phyloP scores from a whole-genome alignment of 2,113 vertebrate species.

The Neolamprologus caudopunctatus region DNA sequence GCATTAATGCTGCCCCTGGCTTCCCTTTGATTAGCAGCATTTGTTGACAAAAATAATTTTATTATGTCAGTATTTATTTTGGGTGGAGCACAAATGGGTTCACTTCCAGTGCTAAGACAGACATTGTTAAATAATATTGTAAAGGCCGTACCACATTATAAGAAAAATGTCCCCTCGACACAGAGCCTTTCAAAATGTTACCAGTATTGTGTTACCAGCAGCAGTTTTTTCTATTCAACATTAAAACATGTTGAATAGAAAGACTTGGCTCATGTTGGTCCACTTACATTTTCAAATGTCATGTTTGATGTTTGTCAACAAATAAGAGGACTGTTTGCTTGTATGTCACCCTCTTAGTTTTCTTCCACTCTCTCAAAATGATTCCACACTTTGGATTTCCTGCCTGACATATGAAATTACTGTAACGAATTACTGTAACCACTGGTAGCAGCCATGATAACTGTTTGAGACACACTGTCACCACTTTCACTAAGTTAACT shows the following conservation, averaged over 20 bases:
- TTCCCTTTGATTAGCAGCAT: neutral
- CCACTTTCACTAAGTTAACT: rapidly evolving
- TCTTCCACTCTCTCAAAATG: neutral
- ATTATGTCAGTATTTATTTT: neutral
- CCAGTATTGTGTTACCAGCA: neutral
- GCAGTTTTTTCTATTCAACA: rapidly evolving
- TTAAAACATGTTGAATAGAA: neutral
- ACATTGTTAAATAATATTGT: neutral
- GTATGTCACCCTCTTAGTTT: neutral
- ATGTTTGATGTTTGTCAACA: neutral
- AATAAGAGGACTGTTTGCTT: neutral
- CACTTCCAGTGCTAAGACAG: neutral
- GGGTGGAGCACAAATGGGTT: neutral
- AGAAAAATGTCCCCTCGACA: neutral
- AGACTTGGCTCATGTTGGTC: neutral
- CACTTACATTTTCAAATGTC: neutral
- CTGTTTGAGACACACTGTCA: neutral
- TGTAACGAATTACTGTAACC: neutral
- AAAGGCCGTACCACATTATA: neutral
- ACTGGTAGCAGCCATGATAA: neutral
- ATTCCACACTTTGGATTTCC: neutral
- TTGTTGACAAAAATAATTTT: neutral
- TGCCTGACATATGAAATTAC: neutral
- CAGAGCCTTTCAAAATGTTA: no score
- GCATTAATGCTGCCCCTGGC: rapidly evolving